These are phyloP conservation scores for Nesoenas mayeri DNA, from an alignment of 2,113 vertebrate species.

Conservation along the genomic window DNA sequence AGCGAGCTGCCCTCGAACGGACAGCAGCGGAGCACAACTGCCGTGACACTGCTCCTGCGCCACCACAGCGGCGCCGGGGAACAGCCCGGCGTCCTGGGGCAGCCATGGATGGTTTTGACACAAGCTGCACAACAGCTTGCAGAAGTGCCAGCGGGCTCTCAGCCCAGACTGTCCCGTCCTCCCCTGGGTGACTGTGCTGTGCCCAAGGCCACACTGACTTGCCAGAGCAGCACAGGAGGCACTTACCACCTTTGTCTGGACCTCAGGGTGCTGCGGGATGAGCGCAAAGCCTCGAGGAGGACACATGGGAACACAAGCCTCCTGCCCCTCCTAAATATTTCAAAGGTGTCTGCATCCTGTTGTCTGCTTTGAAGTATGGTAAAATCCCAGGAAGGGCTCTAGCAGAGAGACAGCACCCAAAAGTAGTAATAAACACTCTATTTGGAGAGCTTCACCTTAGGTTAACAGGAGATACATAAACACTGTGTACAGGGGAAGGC, in stretches of 20 bases:
- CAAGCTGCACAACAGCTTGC: not conserved
- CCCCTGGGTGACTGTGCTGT: accelerated
- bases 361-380: not conserved
- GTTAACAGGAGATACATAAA: slow-evolving; percentile 37
- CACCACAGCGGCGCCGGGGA: not conserved
- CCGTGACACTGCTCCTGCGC: not conserved
- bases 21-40: not conserved
- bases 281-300: not conserved
- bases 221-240: not conserved
- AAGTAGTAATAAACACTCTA: slow-evolving; percentile 46
- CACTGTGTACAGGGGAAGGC: not conserved
- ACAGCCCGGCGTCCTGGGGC: not conserved
- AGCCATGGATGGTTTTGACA: not conserved
- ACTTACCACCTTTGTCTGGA: not conserved
- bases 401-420: not conserved
- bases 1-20: accelerated
- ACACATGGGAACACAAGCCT: not conserved
- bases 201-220: not conserved
- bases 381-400: not conserved
- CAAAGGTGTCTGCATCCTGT: not conserved
- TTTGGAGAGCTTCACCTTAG: slow-evolving; percentile 40
- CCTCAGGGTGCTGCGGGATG: not conserved
- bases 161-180: not conserved
- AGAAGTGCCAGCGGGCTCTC: not conserved
- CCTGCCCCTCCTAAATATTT: not conserved